Evolutionary conservation across 2,888 invertebrate genomes (phyloP), one percentile per base, ranked within the genome.

Genomic region (Norana najaformis): DNA sequence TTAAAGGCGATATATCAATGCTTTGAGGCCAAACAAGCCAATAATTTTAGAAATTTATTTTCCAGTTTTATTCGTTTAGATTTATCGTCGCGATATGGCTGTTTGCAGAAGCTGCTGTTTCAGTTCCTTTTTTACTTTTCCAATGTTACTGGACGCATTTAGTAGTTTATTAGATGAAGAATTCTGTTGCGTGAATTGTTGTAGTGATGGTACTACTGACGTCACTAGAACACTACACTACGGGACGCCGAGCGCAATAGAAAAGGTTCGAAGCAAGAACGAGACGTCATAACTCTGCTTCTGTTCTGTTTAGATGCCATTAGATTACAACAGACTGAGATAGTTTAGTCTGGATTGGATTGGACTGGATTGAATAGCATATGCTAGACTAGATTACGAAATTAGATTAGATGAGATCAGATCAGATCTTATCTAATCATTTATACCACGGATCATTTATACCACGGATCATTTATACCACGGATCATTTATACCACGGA

Each of bases 181-280:
- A 1, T 34, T 47, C 4, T n/a, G 35, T 88, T 88, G 18, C 35
- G 38, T 90, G 8, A 69, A 69, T n/a, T 88, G 38, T 90, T 88
- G 91, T 91, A 94, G 94, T 88, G 94, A 94, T 92, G 94, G 94
- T 37, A 94, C 94, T 1, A 94, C 94, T 88, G 94, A 94, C 92
- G 94, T 94, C 6, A 94, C 94, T 0, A 92, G 94, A 91, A 94
- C 94, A 16, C 93, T 94, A 90, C 94, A 94, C 91, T 94, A 93
- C 92, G 94, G 94, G 47, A 93, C 92, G 16, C 94, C 94, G 3
- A 93, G 38, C 14, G 92, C 91, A 18, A 93, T 92, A 88, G 92
- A 94, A 91, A 94, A 96, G 93, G 94, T 94, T 92, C 30, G 69
- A 69, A 69, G 69, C 69, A 69, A 30, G 69, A 69, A n/a, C n/a